These are phyloP conservation scores for Hystrix cristata DNA, from an alignment of 2,113 vertebrate genomes.

Conservation along the genomic window DNA sequence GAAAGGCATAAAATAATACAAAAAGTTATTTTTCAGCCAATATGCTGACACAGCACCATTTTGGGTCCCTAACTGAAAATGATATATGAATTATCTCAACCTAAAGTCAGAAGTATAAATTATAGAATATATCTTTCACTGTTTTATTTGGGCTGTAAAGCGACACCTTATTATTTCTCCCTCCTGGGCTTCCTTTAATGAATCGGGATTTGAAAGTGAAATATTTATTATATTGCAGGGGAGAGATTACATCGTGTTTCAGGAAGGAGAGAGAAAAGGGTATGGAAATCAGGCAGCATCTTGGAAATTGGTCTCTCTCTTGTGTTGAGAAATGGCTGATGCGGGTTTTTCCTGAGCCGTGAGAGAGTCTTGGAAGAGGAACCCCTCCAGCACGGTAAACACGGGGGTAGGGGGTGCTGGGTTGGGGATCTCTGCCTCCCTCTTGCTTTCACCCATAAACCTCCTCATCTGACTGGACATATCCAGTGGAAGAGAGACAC, in stretches of 20 bases:
- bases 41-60: conserved; percentile 88
- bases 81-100: conserved; percentile 88
- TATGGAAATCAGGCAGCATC: conserved; percentile 77
- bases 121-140: conserved; percentile 84
- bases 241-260: conserved; percentile 76
- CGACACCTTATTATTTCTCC: conserved; percentile 89
- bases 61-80: conserved; percentile 85
- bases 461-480: neutral
- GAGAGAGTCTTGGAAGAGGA: neutral
- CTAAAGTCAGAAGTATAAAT: conserved; percentile 85
- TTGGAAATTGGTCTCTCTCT: conserved; percentile 65
- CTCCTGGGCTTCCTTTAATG: conserved; percentile 89
- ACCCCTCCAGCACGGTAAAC: neutral
- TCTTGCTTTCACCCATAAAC: neutral
- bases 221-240: conserved; percentile 88
- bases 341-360: accelerated
- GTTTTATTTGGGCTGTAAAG: conserved; percentile 91
- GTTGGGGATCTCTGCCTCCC: neutral
- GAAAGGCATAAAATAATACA: conserved; percentile 80
- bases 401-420: neutral
- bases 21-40: conserved; percentile 78
- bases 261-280: conserved; percentile 64
- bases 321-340: conserved; percentile 60
- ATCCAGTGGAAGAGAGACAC: neutral
- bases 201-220: conserved; percentile 89